Evolutionary conservation across 2,113 vertebrate genomes (phyloP), one percentile per base, ranked within the genome.

Genomic region (Festucalex cinctus): DNA sequence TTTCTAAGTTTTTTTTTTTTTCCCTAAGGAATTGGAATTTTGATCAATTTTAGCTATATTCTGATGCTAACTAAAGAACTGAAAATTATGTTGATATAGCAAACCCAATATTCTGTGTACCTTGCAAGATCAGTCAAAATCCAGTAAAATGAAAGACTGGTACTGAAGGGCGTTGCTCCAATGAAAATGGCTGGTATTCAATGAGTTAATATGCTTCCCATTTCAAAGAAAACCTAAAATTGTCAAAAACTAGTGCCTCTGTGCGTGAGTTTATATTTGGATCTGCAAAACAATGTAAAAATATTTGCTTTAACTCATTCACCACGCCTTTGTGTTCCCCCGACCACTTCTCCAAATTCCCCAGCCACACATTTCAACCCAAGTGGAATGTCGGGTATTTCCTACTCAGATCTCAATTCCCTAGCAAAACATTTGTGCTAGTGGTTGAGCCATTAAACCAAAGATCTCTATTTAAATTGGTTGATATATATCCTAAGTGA

Each of bases 341-440:
- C 26, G 5, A 6, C 10, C 17, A 13, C 39, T 24, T 24, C 12
- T 58, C 46, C 39, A 69, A 70, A 68, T 75, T 44, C 51, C 63
- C 62, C 53, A 51, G 35, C 48, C 2, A 48, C 51, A 73, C 62
- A 51, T 75, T 76, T 78, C 28, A 59, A 37, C 69, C 37, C 14
- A 10, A 65, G 39, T 61, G 85, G 80, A 88, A 88, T 88, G 66
- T 69, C 49, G 65, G 63, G 56, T 49, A 81, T 86, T 85, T 87
- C 77, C 77, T 71, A 58, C 51, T 8, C 70, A 72, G 58, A 35
- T n/a, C 43, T 65, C 46, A 36, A 64, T 74, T 73, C 66, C 65
- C 75, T 9, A 24, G n/a, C 20, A 70, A 69, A 46, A 8, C 12
- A 24, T 71, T 66, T 63, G 9, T 66, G 32, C 61, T 66, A 19